A percentile compares a stretch with the other conserved stretches of the same genome.
Conservation (phyloP, 2,113 vertebrate species). For the Festucalex cinctus region DNA sequence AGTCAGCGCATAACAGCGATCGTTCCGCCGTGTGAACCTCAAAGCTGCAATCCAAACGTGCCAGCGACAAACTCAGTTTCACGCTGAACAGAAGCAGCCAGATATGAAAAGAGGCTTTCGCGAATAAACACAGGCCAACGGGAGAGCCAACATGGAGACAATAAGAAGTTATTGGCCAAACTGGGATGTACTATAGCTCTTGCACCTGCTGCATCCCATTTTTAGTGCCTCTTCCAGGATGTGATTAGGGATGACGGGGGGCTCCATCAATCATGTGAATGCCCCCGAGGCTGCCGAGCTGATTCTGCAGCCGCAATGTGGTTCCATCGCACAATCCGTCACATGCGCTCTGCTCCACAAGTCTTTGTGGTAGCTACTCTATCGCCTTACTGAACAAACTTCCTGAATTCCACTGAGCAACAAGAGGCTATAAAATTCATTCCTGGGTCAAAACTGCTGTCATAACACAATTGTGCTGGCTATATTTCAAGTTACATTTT, state of each 20-base stretch:
- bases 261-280: slow-evolving; percentile 2
- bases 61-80: neutral
- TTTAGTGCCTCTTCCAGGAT: neutral
- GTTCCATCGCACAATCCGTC: neutral
- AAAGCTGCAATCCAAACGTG: neutral
- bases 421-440: neutral
- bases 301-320: neutral
- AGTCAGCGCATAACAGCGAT: neutral
- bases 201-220: neutral
- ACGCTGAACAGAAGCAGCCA: neutral
- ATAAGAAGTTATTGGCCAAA: slow-evolving; percentile 2
- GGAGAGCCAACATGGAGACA: neutral
- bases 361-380: neutral
- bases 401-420: neutral
- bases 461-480: neutral
- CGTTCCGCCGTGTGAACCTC: neutral
- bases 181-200: neutral
- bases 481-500: neutral
- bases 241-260: neutral
- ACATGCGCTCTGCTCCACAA: neutral
- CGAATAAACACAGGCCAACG: neutral
- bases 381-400: neutral
- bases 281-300: neutral
- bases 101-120: neutral
- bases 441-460: neutral